These are phyloP conservation scores for Phyllotreta cruciferae DNA, from an alignment of 2,888 invertebrate species.

Conservation along the genomic window DNA sequence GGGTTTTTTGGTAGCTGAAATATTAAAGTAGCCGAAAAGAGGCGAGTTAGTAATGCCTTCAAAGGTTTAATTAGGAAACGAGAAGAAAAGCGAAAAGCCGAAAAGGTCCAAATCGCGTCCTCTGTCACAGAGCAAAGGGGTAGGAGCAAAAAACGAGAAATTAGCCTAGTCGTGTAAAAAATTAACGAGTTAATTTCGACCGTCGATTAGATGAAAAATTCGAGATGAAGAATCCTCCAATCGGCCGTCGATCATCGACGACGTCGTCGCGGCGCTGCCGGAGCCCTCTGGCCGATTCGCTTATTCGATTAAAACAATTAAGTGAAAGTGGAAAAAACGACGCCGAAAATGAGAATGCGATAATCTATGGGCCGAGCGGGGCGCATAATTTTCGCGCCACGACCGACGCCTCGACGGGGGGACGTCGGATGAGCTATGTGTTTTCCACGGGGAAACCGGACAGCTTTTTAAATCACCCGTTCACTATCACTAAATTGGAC, in stretches of 20 bases:
- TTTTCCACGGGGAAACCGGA: constrained; percentile 2
- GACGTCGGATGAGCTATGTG: constrained; percentile 21
- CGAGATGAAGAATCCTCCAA: not conserved
- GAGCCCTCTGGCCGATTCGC: constrained; percentile 36
- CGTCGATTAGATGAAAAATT: not conserved
- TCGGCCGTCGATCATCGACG: constrained; percentile 1
- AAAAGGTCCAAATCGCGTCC: constrained; percentile 26
- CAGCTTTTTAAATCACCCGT: no score
- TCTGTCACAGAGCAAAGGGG: no score
- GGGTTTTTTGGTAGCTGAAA: no score
- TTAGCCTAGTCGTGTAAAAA: no score
- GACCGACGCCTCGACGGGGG: constrained; percentile 1
- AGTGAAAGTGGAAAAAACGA: constrained; percentile 42
- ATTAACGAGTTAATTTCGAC: no score
- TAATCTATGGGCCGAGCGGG: constrained; percentile 27
- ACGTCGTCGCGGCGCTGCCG: constrained; percentile 10
- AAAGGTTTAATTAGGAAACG: constrained; percentile 63
- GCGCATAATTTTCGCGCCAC: constrained; percentile 20
- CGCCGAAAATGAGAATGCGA: constrained; percentile 25
- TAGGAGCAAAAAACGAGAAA: no score
- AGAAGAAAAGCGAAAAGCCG: constrained; percentile 42
- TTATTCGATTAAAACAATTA: constrained; percentile 55
- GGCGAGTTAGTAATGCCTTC: constrained; percentile 28
- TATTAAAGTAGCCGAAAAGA: no score
- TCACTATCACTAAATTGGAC: no score